phyloP scores from a whole-genome alignment of 2,888 invertebrate genomes.

The Belgica antarctica region DNA sequence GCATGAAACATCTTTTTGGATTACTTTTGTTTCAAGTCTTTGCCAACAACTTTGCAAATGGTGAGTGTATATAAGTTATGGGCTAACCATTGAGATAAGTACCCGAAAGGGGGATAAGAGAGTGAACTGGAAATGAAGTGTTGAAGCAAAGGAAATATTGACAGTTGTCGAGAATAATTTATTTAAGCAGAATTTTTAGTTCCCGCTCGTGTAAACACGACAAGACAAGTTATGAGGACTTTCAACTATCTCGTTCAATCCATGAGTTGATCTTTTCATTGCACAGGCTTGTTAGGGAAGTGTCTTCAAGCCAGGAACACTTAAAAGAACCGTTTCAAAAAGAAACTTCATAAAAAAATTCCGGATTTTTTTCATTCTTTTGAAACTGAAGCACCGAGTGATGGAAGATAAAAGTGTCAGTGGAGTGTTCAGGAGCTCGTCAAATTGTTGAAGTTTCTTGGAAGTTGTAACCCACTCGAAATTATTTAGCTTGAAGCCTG shows the following conservation, averaged over 20 bases:
- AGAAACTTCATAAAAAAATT: neutral
- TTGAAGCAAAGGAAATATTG: slow-evolving; percentile 7
- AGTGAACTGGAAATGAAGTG: neutral
- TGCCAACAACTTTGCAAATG: slow-evolving; percentile 38
- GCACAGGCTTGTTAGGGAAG: too few species aligned
- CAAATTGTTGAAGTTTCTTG: too few species aligned
- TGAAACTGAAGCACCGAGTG: neutral
- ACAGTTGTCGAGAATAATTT: slow-evolving; percentile 15
- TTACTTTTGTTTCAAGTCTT: slow-evolving; percentile 39
- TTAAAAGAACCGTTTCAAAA: neutral
- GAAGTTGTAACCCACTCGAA: too few species aligned
- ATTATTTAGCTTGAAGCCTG: too few species aligned
- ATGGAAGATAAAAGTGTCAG: too few species aligned
- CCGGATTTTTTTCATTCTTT: neutral
- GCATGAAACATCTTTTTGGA: slow-evolving; percentile 42
- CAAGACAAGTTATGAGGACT: neutral
- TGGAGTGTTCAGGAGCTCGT: too few species aligned
- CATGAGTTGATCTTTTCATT: neutral
- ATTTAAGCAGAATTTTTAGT: neutral
- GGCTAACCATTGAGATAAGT: neutral
- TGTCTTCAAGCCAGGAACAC: slow-evolving; percentile 1
- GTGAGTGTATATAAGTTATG: slow-evolving; percentile 30
- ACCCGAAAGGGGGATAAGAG: neutral
- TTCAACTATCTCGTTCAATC: neutral
- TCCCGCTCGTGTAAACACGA: slow-evolving; percentile 4